Conservation (phyloP, 1,140 invertebrate species). For the Dysdera silvatica region DNA sequence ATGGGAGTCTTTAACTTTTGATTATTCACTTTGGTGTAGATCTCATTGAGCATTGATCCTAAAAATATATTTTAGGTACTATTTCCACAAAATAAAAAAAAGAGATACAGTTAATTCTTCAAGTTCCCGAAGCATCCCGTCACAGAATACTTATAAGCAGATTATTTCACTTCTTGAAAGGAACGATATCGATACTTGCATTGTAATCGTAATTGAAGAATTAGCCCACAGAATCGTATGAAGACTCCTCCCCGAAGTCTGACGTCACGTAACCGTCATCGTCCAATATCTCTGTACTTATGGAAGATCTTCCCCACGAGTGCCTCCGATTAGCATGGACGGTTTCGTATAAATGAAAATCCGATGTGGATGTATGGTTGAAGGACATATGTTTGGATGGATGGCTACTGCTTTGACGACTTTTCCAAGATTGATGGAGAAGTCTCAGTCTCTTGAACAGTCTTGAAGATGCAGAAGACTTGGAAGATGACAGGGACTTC, state of each 20-base stretch:
- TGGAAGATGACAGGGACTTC: slow-evolving; percentile 23
- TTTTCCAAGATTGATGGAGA: slow-evolving; percentile 21
- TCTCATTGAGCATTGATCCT: too few relatives aligned
- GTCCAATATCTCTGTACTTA: slow-evolving; percentile 24
- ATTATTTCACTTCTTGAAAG: too few relatives aligned
- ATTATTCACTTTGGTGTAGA: too few relatives aligned
- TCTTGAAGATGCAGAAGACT: slow-evolving; percentile 23
- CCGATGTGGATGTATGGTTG: slow-evolving; percentile 9
- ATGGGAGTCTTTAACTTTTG: too few relatives aligned
- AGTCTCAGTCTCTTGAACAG: slow-evolving; percentile 20
- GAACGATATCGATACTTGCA: too few relatives aligned
- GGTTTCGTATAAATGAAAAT: slow-evolving; percentile 24
- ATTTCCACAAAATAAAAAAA: too few relatives aligned
- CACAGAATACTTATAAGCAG: too few relatives aligned
- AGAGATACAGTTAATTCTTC: too few relatives aligned
- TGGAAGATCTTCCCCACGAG: slow-evolving; percentile 19
- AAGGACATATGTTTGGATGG: neutral
- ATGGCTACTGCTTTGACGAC: neutral
- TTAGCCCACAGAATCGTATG: slow-evolving; percentile 25
- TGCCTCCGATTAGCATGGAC: neutral
- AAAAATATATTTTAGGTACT: too few relatives aligned
- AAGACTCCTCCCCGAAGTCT: slow-evolving; percentile 21
- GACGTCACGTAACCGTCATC: slow-evolving; percentile 28
- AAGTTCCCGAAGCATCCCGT: too few relatives aligned
- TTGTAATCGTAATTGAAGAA: too few relatives aligned